phyloP scores from a whole-genome alignment of 2,888 invertebrate genomes.

The Sarcophaga subvicina region DNA sequence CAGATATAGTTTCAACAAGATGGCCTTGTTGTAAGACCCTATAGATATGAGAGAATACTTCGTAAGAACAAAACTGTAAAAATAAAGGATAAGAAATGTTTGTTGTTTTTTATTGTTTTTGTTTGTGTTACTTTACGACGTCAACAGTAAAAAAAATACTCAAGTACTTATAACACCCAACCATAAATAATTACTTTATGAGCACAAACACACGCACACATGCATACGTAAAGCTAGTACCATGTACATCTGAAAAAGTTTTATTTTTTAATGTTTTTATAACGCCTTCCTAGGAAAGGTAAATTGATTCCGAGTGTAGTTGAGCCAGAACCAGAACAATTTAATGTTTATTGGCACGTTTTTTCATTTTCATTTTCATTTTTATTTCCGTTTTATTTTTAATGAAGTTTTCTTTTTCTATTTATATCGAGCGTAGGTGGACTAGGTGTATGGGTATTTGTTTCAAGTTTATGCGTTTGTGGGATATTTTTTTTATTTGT shows the following conservation, averaged over 20 bases:
- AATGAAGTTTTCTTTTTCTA: background rate
- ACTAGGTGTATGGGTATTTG: background rate
- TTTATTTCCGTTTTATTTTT: background rate
- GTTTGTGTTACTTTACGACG: constrained; percentile 9
- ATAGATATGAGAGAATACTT: no score
- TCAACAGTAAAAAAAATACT: background rate
- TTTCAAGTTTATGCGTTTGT: background rate
- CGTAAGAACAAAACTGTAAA: no score
- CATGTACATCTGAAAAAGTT: background rate
- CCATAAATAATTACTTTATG: constrained; percentile 22
- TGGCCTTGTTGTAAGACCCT: no score
- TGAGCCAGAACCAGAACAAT: background rate
- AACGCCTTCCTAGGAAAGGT: constrained; percentile 14
- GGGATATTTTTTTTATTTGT: background rate
- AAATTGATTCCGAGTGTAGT: background rate
- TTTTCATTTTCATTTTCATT: no score
- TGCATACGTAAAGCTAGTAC: background rate
- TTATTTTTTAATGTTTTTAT: background rate
- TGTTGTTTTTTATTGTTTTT: background rate
- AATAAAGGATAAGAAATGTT: no score
- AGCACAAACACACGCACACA: background rate
- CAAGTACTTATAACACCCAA: constrained; percentile 10
- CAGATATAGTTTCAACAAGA: no score
- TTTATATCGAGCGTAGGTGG: no score
- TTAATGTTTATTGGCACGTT: background rate